Base-by-base conservation (phyloP, 92 coral and sea anemone genomes). In the Porites divaricata region DNA sequence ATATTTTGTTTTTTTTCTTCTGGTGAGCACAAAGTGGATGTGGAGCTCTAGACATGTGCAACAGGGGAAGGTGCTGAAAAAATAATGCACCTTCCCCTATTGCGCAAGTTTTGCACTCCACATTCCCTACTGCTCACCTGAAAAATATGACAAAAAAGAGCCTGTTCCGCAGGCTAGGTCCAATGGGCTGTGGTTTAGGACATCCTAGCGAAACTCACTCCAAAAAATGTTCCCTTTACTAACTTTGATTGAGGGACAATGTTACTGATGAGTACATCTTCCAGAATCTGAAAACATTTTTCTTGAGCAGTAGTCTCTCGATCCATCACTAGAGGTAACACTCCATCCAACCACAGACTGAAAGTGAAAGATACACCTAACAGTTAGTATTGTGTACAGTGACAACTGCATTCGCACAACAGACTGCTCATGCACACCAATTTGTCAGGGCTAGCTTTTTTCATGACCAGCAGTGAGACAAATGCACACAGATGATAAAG, bases 251-350 rank as follows among this genome's bases (percentile, higher is more conserved):
- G 82, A 23, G 91, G 93, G 15, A 90, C 95, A 73, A 96, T 92
- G 70, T 92, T 92, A 51, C 89, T 83, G 53, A 96, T 93, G 0
- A 96, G 90, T 12, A 94, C 79, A 1, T 96, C 96, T 62, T 96
- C 98, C 73, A 96, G 73, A 14, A 91, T 79, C 45, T 90, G 91
- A 73, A 92, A 85, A 56, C 99, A 94, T 68, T 96, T 96, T 81
- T 96, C 99, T 74, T 96, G 98, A 9, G 99, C 99, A 5, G 99
- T 92, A 13, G 99, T 96, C 76, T 96, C 99, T 65, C 99, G 87
- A 80, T 96, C 99, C 80, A 92, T 78, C 69, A 94, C 99, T 61
- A 96, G 75, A 0, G 99, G 98, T 57, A 96, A 45, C 51, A 96
- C 91, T 9, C 95, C 99, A 79, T 96, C 99, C 86, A 96, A 59